These are phyloP conservation scores for Chiloscyllium plagiosum DNA, from an alignment of 2,113 vertebrate genomes.

Conservation along the genomic window DNA sequence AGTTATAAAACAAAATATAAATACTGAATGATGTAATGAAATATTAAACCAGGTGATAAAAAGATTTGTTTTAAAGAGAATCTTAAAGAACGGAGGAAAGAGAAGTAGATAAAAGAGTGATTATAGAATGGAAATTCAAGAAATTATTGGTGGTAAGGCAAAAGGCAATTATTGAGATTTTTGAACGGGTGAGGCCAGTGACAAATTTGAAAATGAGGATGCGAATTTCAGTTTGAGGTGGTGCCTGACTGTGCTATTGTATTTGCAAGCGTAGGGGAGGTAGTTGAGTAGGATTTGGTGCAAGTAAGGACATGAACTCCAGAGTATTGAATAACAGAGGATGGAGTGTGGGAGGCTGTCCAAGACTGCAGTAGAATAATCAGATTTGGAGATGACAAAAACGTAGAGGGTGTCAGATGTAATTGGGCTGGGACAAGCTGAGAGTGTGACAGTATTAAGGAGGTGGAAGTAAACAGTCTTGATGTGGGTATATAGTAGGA, in stretches of 20 bases:
- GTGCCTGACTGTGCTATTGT: not conserved
- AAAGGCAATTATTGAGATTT: not conserved
- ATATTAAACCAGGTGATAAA: no score
- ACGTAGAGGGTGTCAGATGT: not conserved
- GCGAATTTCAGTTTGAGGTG: not conserved
- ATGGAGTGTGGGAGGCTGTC: not conserved
- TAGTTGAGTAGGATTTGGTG: not conserved
- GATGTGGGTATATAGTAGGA: not conserved
- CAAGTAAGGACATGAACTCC: no score
- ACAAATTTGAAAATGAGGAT: not conserved
- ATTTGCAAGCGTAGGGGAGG: not conserved
- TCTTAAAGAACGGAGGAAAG: not conserved
- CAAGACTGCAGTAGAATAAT: not conserved
- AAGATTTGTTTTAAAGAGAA: no score
- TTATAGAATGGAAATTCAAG: not conserved
- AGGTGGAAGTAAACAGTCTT: not conserved
- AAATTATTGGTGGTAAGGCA: not conserved
- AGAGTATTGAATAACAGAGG: not conserved
- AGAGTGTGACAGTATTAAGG: not conserved
- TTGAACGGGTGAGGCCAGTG: not conserved
- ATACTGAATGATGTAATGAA: no score
- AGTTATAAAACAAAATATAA: no score
- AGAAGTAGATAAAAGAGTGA: not conserved
- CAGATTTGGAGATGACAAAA: not conserved
- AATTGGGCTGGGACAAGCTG: not conserved